These are phyloP conservation scores for Ormyrus pomaceus DNA, from an alignment of 2,888 invertebrate species.

Conservation along the genomic window DNA sequence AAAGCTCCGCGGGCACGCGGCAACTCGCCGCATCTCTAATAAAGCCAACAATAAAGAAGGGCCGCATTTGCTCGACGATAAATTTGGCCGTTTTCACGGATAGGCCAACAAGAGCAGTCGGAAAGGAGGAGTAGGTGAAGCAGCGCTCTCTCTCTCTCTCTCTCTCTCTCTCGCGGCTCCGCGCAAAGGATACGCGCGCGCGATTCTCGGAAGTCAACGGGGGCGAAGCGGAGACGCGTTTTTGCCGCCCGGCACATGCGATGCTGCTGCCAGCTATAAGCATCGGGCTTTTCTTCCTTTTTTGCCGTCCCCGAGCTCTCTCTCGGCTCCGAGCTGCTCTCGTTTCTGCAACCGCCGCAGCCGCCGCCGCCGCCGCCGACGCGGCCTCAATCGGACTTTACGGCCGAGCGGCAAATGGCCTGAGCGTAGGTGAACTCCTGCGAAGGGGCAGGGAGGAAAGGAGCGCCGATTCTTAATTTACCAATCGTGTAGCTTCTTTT, in stretches of 20 bases:
- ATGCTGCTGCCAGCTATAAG: too few relatives aligned
- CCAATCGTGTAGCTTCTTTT: neutral
- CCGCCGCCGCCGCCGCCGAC: neutral
- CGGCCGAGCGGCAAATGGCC: constrained; percentile 44
- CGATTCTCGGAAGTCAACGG: constrained; percentile 12
- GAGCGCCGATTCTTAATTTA: constrained; percentile 32
- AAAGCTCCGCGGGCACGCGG: too few relatives aligned
- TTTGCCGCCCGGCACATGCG: constrained; percentile 1
- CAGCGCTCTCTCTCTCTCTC: neutral
- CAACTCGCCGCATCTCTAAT: neutral
- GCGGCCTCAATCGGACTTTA: constrained; percentile 46
- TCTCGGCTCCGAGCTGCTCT: neutral
- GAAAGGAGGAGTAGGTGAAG: neutral
- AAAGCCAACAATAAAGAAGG: constrained; percentile 3
- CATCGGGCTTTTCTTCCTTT: too few relatives aligned
- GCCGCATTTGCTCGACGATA: neutral
- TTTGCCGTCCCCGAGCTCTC: neutral
- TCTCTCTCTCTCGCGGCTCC: neutral
- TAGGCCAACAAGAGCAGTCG: neutral
- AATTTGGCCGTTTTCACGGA: neutral
- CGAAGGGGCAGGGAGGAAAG: constrained; percentile 9
- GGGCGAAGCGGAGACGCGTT: constrained; percentile 28
- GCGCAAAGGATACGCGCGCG: neutral
- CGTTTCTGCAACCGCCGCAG: neutral
- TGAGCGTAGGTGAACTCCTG: constrained; percentile 9